These are phyloP conservation scores for Acyrthosiphon pisum DNA, from an alignment of 1,140 invertebrate species.

Conservation along the genomic window DNA sequence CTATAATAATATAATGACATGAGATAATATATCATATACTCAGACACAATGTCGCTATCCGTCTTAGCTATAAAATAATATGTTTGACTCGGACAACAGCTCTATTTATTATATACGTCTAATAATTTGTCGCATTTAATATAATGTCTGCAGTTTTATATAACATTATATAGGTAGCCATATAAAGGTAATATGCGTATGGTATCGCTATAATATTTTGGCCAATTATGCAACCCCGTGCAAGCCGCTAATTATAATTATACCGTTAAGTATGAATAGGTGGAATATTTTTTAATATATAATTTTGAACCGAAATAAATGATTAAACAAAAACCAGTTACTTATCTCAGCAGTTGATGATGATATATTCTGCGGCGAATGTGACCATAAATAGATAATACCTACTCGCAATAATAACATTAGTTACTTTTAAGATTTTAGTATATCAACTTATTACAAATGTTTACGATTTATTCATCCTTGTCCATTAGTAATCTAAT, in stretches of 20 bases:
- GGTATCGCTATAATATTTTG: background rate
- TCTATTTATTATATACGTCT: background rate
- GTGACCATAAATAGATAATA: slow-evolving; percentile 17
- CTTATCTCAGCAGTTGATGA: background rate
- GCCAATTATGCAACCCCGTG: background rate
- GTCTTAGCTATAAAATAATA: too few species aligned
- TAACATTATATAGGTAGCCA: too few species aligned
- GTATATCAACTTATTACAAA: background rate
- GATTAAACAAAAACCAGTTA: slow-evolving; percentile 19
- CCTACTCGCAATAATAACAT: background rate
- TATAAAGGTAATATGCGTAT: background rate
- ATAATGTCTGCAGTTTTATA: background rate
- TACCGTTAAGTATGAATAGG: background rate
- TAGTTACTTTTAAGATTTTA: slow-evolving; percentile 30
- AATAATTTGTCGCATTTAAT: background rate
- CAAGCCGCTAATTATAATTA: background rate
- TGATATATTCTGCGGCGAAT: background rate
- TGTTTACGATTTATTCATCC: slow-evolving; percentile 33
- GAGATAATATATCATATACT: too few species aligned
- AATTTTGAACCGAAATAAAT: background rate
- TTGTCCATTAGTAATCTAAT: slow-evolving; percentile 27
- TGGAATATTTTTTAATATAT: background rate
- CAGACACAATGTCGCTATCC: too few species aligned
- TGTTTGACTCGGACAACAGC: too few species aligned
- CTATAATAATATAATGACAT: too few species aligned